phyloP scores from a whole-genome alignment of 2,888 invertebrate species.

The Athalia rosae region DNA sequence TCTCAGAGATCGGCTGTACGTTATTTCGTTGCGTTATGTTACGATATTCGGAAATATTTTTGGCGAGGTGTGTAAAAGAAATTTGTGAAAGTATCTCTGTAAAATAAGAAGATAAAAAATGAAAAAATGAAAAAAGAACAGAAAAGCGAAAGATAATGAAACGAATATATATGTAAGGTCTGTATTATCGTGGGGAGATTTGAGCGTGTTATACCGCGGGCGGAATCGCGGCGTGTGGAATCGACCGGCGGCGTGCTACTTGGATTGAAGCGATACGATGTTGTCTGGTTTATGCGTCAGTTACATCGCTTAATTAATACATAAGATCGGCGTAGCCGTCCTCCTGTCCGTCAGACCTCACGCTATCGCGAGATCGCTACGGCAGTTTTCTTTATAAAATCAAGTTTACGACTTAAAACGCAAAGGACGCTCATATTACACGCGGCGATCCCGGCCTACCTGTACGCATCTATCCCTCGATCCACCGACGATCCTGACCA shows the following conservation, averaged over 20 bases:
- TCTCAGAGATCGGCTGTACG: too few species aligned
- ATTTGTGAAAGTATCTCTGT: not conserved
- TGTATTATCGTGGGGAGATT: slow-evolving; percentile 17
- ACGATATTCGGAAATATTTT: not conserved
- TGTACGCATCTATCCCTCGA: not conserved
- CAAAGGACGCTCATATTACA: slow-evolving; percentile 11
- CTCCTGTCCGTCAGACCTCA: slow-evolving; percentile 62
- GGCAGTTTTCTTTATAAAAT: slow-evolving; percentile 24
- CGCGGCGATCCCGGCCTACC: not conserved
- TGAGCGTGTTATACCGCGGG: not conserved
- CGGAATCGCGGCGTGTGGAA: not conserved
- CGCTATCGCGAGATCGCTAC: slow-evolving; percentile 50
- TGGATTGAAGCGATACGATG: slow-evolving; percentile 28
- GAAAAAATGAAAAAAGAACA: not conserved
- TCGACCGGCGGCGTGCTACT: not conserved
- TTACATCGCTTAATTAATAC: slow-evolving; percentile 66
- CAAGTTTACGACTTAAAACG: slow-evolving; percentile 23
- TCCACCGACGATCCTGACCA: too few species aligned
- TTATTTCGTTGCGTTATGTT: too few species aligned
- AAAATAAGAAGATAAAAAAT: not conserved
- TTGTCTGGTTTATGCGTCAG: slow-evolving; percentile 36
- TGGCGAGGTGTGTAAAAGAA: not conserved
- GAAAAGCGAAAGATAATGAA: not conserved
- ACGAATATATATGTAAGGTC: not conserved
- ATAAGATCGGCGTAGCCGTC: slow-evolving; percentile 58